Conservation (phyloP, 2,888 invertebrate genomes). For the Desoria tigrina region DNA sequence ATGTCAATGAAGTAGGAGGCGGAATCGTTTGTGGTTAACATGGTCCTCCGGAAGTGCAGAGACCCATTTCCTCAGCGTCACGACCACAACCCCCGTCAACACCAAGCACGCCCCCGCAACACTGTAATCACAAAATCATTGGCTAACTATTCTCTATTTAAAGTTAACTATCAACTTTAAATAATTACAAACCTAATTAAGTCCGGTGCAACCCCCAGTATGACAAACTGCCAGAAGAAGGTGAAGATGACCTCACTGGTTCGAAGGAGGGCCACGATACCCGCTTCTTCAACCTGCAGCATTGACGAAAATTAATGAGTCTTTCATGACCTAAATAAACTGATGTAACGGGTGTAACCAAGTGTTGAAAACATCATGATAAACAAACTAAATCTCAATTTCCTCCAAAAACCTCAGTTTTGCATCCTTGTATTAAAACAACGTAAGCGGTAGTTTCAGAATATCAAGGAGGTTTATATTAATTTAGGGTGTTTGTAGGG, state of each 20-base stretch:
- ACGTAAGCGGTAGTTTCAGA: no score
- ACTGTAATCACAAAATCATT: conserved; percentile 58
- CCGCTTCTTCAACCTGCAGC: conserved; percentile 87
- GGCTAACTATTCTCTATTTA: not conserved
- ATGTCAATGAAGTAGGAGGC: conserved; percentile 27
- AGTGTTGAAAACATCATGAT: no score
- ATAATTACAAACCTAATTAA: conserved; percentile 1
- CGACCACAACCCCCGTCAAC: conserved; percentile 77
- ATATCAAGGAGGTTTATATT: no score
- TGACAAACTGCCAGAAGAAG: conserved; percentile 14
- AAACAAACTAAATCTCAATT: no score
- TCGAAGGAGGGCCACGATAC: conserved; percentile 84
- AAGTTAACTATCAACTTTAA: not conserved
- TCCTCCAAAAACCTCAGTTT: no score
- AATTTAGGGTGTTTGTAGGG: no score
- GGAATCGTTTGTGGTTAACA: conserved; percentile 29
- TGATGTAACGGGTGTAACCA: no score
- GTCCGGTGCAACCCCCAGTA: not conserved
- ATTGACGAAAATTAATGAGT: no score
- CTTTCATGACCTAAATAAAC: no score
- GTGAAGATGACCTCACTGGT: conserved; percentile 77
- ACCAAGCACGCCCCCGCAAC: conserved; percentile 79
- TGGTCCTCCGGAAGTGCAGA: conserved; percentile 64
- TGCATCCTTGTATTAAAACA: no score
- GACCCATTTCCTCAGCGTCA: conserved; percentile 82